Percentiles rank a stretch among this genome's conserved stretches.
Conservation (phyloP, 2,797 vertebrate species). For the Artibeus jamaicensis region DNA sequence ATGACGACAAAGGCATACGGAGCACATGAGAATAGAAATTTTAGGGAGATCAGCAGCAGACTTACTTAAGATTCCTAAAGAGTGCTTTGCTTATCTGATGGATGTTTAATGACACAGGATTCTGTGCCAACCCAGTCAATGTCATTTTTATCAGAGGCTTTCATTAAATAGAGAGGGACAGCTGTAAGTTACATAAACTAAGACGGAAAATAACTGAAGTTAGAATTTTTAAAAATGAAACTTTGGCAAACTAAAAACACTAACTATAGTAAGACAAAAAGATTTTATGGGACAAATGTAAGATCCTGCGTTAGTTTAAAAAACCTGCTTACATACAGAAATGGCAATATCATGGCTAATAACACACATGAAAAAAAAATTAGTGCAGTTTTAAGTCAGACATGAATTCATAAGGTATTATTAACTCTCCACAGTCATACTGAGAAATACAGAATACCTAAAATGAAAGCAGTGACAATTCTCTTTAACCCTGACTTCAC, state of each 20-base stretch:
- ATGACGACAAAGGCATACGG: neutral
- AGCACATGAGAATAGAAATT: neutral
- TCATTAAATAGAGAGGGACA: neutral
- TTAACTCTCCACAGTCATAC: neutral
- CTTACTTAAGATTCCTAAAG: neutral
- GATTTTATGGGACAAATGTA: neutral
- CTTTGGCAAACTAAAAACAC: neutral
- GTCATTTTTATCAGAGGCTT: neutral
- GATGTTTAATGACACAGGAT: neutral
- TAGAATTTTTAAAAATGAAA: neutral
- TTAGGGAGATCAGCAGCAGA: neutral
- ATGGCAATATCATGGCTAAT: neutral
- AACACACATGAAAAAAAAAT: neutral
- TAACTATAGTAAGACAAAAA: neutral
- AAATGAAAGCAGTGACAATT: neutral
- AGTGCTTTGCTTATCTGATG: neutral
- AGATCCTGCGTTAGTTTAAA: neutral
- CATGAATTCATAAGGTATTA: neutral
- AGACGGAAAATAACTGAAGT: neutral
- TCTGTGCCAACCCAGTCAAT: neutral
- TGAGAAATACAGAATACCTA: neutral
- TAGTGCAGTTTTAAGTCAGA: neutral
- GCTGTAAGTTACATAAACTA: neutral
- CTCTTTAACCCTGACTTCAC: neutral
- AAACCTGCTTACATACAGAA: neutral